Percentiles rank a stretch among this genome's conserved stretches.
Conservation (phyloP, 1,140 invertebrate genomes). For the Acromyrmex echinatior region DNA sequence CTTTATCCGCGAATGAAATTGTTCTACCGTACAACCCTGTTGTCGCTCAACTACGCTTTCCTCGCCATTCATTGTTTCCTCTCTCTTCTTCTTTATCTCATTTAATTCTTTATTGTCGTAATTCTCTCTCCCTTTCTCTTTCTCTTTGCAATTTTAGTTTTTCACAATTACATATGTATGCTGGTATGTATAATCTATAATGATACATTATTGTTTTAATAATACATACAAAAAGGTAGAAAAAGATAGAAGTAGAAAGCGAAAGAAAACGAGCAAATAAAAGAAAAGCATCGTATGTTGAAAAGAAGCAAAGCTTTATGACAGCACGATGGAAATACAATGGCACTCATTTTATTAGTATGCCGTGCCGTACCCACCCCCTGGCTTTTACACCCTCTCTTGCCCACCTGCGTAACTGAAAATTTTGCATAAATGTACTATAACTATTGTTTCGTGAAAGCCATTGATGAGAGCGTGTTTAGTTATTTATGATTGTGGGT, state of each 20-base stretch:
- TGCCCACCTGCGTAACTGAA: slow-evolving; percentile 77
- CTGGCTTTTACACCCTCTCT: slow-evolving; percentile 39
- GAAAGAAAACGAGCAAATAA: not conserved
- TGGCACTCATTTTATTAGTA: slow-evolving; percentile 68
- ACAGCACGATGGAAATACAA: slow-evolving; percentile 77
- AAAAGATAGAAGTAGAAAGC: not conserved
- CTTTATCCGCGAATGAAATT: slow-evolving; percentile 64
- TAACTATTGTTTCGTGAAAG: slow-evolving; percentile 82
- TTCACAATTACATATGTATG: not conserved
- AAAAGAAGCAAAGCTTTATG: slow-evolving; percentile 73
- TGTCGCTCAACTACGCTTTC: slow-evolving; percentile 43
- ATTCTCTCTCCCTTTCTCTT: not conserved
- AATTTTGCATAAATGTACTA: slow-evolving; percentile 86
- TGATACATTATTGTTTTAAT: slow-evolving; percentile 32
- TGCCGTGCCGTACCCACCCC: not conserved
- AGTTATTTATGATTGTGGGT: slow-evolving; percentile 83
- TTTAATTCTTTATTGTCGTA: slow-evolving; percentile 20
- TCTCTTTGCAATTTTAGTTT: slow-evolving; percentile 32
- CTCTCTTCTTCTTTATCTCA: not conserved
- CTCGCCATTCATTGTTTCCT: slow-evolving; percentile 25
- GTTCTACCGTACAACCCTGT: slow-evolving; percentile 61
- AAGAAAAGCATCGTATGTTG: slow-evolving; percentile 51
- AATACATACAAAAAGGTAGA: slow-evolving; percentile 19
- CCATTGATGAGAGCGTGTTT: slow-evolving; percentile 68
- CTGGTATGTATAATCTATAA: not conserved